phyloP scores from a whole-genome alignment of 2,113 vertebrate species.

The Petrocephalus microphthalmus region DNA sequence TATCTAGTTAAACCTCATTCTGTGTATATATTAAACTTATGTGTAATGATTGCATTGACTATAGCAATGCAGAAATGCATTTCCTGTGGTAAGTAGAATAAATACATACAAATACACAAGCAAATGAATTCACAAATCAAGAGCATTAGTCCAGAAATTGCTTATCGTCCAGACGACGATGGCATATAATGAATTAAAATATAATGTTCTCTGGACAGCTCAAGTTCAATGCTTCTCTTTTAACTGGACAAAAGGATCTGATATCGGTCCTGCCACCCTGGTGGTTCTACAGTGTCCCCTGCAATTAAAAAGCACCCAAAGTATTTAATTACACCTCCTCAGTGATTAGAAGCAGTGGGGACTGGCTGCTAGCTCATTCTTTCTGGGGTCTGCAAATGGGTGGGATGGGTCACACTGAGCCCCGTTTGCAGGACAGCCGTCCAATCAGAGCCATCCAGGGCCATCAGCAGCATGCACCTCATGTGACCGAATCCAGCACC shows the following conservation, averaged over 20 bases:
- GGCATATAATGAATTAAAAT: background rate
- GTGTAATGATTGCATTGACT: background rate
- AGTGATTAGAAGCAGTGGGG: slow-evolving; percentile 55
- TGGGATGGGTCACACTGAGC: slow-evolving; percentile 62
- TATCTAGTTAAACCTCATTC: background rate
- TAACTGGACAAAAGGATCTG: slow-evolving; percentile 47
- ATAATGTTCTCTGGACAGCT: slow-evolving; percentile 13
- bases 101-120: background rate
- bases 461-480: background rate
- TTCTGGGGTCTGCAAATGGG: slow-evolving; percentile 51
- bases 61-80: background rate
- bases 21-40: background rate
- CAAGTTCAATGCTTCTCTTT: slow-evolving; percentile 34
- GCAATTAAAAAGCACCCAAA: slow-evolving; percentile 62
- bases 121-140: background rate
- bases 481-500: background rate
- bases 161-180: background rate
- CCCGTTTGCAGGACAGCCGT: slow-evolving; percentile 61
- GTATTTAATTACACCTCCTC: slow-evolving; percentile 64
- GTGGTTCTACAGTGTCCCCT: slow-evolving; percentile 43
- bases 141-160: background rate
- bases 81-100: background rate
- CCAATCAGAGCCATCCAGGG: slow-evolving; percentile 12
- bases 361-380: slow-evolving; percentile 64
- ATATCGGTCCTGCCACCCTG: background rate